Evolutionary conservation across 2,888 invertebrate species (phyloP), one percentile per base, ranked within the genome.

Genomic region (Rosalia funebris): DNA sequence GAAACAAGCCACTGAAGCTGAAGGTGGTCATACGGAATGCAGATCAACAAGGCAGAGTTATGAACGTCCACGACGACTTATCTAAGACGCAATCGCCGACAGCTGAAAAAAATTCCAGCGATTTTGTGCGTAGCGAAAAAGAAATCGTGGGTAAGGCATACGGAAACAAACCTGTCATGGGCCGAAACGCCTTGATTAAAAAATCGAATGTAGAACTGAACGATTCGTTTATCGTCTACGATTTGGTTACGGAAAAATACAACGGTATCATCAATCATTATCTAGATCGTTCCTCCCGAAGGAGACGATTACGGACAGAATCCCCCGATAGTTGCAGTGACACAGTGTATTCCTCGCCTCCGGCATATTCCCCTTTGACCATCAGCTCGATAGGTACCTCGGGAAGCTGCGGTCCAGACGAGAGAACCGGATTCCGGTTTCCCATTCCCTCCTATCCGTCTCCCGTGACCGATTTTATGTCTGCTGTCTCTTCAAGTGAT

Each of bases 241-340:
- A 65, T 37, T 64, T 70, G 50, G 67, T 71, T 16, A 50, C 64
- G 2, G 64, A 69, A 12, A 70, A 70, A 61, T 71, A 66, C 48
- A 61, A 65, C 10, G 62, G 61, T 39, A 48, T 63, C 39, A 34
- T 71, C n/a, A 61, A 61, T 15, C 63, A 67, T 44, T 66, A 64
- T 56, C 60, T 63, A 20, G 56, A 52, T 25, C 63, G 67, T 12
- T 68, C 68, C 54, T 65, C 67, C 39, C 63, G 62, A 31, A 53
- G 71, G 39, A 67, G 65, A 41, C 16, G 46, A 1, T 66, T 66
- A 7, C 62, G 63, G 42, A 57, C 57, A 19, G 64, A 62, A 5
- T 57, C 48, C 7, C 59, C 56, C 7, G 62, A 62, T 2, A 59
- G 56, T 5, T 57, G 15, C 34, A 45, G 15, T 16, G 59, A 53